Evolutionary conservation across 2,113 vertebrate species (phyloP).

Genomic region (Seriola dumerili): DNA sequence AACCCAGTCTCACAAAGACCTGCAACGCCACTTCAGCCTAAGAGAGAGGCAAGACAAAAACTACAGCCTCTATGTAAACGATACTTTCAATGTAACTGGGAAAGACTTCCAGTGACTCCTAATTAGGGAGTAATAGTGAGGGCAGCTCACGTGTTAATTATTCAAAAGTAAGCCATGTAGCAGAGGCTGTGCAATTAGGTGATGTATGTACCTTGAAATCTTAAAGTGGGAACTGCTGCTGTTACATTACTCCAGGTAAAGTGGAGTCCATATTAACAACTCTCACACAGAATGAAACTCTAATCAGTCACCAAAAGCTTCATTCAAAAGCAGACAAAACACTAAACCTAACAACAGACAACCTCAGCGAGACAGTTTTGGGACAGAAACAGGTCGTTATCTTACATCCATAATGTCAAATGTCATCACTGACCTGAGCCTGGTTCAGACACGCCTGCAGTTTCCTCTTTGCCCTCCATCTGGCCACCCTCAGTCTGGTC

Average conservation of each 20-base stretch:
- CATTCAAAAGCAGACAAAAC: too few species aligned
- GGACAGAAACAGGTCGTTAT: too few species aligned
- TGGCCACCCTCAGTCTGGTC: constrained; percentile 77
- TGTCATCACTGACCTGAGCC: constrained; percentile 55
- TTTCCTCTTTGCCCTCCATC: constrained; percentile 79
- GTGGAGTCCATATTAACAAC: neutral
- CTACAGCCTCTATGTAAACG: neutral
- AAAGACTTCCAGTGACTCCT: neutral
- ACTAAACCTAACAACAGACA: too few species aligned
- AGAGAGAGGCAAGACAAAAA: too few species aligned
- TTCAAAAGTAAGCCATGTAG: constrained; percentile 21
- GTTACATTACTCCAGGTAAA: neutral
- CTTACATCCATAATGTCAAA: neutral
- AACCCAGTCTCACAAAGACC: constrained; percentile 36
- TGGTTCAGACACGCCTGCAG: constrained; percentile 75
- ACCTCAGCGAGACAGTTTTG: neutral
- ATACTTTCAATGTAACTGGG: neutral
- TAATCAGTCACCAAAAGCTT: neutral
- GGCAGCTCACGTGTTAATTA: neutral
- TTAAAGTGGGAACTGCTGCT: constrained; percentile 5
- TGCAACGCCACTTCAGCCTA: constrained; percentile 60
- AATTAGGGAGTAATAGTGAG: neutral
- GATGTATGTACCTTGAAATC: neutral
- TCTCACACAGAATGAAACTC: too few species aligned
- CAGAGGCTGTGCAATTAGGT: neutral